Conservation (phyloP, 2,113 vertebrate species). For the Psephotus haematonotus region DNA sequence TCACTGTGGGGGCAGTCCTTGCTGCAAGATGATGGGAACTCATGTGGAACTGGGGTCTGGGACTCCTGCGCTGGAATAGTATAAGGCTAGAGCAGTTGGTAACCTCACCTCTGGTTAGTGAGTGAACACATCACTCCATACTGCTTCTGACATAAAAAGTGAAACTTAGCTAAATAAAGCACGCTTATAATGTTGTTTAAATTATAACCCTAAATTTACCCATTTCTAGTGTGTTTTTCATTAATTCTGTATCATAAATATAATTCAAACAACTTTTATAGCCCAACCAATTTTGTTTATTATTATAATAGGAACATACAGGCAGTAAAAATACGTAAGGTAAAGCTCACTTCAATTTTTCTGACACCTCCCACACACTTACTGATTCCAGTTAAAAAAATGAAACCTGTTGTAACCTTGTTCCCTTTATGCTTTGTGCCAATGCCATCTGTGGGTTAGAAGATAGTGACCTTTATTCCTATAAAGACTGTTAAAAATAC, state of each 20-base stretch:
- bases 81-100: neutral
- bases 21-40: fast-evolving
- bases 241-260: neutral
- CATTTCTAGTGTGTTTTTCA: neutral
- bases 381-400: neutral
- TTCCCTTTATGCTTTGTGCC: neutral
- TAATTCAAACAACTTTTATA: neutral
- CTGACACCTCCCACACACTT: neutral
- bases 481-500: neutral
- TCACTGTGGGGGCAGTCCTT: fast-evolving
- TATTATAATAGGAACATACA: neutral
- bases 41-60: fast-evolving
- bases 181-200: neutral
- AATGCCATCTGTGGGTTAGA: slow-evolving; percentile 17
- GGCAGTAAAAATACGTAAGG: neutral
- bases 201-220: neutral
- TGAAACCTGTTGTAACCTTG: neutral
- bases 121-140: neutral
- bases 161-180: neutral
- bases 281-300: neutral
- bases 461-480: slow-evolving; percentile 50
- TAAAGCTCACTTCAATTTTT: neutral
- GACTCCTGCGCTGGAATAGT: neutral
- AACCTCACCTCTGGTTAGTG: neutral
- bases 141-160: neutral